phyloP scores from a whole-genome alignment of 2,888 invertebrate genomes.

The Rhabditophanes sp. region DNA sequence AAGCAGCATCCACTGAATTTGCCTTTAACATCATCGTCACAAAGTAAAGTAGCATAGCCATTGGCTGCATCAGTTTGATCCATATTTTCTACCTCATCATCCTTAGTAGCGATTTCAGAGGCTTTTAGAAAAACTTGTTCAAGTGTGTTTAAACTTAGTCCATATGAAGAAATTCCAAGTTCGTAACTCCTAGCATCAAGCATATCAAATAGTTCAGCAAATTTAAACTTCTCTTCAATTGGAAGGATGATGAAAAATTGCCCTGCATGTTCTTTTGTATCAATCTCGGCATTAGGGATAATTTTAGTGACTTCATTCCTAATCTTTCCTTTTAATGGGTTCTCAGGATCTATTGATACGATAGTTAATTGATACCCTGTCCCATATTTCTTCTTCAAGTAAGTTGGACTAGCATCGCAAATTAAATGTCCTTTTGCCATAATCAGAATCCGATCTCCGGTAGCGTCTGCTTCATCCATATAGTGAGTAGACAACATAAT shows the following conservation, averaged over 20 bases:
- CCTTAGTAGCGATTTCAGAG: slow-evolving; percentile 2
- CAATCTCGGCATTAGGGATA: no score
- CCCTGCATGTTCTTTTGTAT: no score
- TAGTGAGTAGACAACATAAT: slow-evolving; percentile 39
- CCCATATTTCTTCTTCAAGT: slow-evolving; percentile 27
- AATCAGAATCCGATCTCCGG: slow-evolving; percentile 33
- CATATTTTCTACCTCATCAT: slow-evolving; percentile 1
- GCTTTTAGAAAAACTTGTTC: slow-evolving; percentile 32
- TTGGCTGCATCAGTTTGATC: slow-evolving; percentile 3
- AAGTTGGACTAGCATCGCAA: slow-evolving; percentile 24
- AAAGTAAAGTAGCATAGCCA: no score
- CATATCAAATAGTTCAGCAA: slow-evolving; percentile 21
- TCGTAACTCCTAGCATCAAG: slow-evolving; percentile 17
- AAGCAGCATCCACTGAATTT: no score
- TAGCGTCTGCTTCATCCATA: slow-evolving; percentile 40
- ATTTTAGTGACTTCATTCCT: no score
- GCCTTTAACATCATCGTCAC: no score
- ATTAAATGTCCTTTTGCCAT: slow-evolving; percentile 31
- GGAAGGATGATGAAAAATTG: slow-evolving; percentile 14
- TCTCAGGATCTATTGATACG: no score
- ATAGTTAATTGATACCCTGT: slow-evolving; percentile 28
- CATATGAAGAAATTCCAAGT: slow-evolving; percentile 19
- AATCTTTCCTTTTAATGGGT: no score
- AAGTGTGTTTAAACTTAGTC: slow-evolving; percentile 29
- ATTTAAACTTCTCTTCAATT: slow-evolving; percentile 15